These are phyloP conservation scores for Esox lucius DNA, from an alignment of 2,797 vertebrate genomes.

Conservation along the genomic window DNA sequence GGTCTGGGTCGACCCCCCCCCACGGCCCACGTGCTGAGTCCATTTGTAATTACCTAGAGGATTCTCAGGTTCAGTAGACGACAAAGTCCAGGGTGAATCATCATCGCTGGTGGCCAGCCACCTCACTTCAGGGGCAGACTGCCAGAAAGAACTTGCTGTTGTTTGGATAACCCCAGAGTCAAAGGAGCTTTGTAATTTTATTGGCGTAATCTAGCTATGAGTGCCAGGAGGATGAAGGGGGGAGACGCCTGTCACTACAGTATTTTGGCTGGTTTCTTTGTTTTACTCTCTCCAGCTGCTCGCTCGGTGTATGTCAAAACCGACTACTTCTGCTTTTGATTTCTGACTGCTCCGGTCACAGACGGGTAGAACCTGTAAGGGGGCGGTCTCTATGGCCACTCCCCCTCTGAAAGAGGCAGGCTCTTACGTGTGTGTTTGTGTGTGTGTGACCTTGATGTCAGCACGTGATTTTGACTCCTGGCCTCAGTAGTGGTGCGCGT, in stretches of 20 bases:
- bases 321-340: not conserved
- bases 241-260: not conserved
- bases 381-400: constrained; percentile 2
- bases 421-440: no score
- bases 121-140: not conserved
- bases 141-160: constrained; percentile 20
- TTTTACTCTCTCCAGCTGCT: constrained; percentile 2
- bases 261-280: not conserved
- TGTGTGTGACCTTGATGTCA: constrained; percentile 28
- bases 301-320: not conserved
- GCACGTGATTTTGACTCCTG: constrained; percentile 32
- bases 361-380: no score
- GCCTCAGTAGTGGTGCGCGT: constrained; percentile 31
- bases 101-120: constrained; percentile 2
- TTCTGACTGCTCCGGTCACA: no score
- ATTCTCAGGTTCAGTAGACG: constrained; percentile 28
- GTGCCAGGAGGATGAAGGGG: constrained; percentile 15
- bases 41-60: constrained; percentile 38
- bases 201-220: not conserved
- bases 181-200: not conserved
- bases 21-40: constrained; percentile 7
- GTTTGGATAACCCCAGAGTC: constrained; percentile 10
- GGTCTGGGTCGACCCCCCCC: no score
- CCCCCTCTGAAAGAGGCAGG: not conserved
- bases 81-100: constrained; percentile 31